Evolutionary conservation across 2,888 invertebrate genomes (phyloP), one percentile per base, ranked within the genome.

Genomic region (Eristalis pertinax): DNA sequence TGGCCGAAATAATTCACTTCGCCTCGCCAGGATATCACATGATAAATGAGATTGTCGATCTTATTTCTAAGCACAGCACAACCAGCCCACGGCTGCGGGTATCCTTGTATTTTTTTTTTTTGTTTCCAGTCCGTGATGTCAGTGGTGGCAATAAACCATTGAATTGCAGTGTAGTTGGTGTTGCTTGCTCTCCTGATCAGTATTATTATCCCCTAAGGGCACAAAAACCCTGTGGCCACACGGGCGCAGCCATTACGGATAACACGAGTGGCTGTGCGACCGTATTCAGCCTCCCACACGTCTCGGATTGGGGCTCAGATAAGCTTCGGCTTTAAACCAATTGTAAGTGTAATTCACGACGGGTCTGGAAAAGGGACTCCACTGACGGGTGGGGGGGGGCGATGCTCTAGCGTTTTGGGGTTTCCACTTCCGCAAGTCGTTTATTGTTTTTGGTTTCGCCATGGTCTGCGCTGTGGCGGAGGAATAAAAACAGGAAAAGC

Each of bases 31-130:
- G 81, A 82, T 74, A 85, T 82, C 32, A 70, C 69, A 86, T 82
- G 77, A 86, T 82, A 86, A 82, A 86, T 86, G 85, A 73, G 64
- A 77, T 62, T 74, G 82, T 74, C 77, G 82, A 85, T 82, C 77
- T 77, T 69, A 58, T 68, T 81, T 85, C 64, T 24, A 82, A 75
- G 70, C 38, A 38, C 38, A 38, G 13, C 11, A 38, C 38, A 38
- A 15, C 15, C 43, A 13, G 43, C 5, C 43, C n/a, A 1, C n/a
- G 2, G 29, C 63, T 11, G 15, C 7, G 65, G 67, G 11, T 70
- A 69, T 56, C 69, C 58, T 50, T 62, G 32, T 32, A 10, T 10
- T 76, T 15, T 15, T 26, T 19, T 19, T 19, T 41, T 32, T 63
- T 70, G 35, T 22, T 67, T 4, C 60, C 24, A 13, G n/a, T n/a